A percentile compares a stretch with the other conserved stretches of the same genome.
Evolutionary conservation across 2,797 vertebrate species (phyloP).

Genomic region (Sebastes nivosus): DNA sequence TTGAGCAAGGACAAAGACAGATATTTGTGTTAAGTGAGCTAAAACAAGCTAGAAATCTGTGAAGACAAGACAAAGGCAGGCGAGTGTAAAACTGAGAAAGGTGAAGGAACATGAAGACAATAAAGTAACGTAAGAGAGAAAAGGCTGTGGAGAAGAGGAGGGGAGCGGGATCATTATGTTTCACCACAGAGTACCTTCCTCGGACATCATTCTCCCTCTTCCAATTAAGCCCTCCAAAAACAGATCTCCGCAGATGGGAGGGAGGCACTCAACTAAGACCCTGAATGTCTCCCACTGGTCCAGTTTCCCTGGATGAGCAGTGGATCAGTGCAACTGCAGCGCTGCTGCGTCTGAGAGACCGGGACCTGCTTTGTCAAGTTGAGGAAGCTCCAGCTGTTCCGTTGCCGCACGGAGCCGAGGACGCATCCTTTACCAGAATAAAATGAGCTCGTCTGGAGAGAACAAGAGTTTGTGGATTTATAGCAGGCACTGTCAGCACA

Average conservation of each 20-base stretch:
- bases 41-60: background rate
- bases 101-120: conserved; percentile 27
- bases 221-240: conserved; percentile 79
- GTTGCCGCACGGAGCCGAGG: conserved; percentile 48
- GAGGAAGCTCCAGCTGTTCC: conserved; percentile 67
- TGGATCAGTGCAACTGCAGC: conserved; percentile 60
- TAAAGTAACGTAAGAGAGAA: conserved; percentile 18
- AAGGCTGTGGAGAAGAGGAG: conserved; percentile 24
- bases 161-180: conserved; percentile 59
- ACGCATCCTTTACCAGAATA: conserved; percentile 53
- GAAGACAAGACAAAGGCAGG: background rate
- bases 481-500: conserved; percentile 37
- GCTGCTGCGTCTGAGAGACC: conserved; percentile 42
- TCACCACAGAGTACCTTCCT: conserved; percentile 51
- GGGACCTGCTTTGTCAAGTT: conserved; percentile 56
- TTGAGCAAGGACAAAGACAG: background rate
- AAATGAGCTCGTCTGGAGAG: conserved; percentile 58
- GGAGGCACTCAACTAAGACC: conserved; percentile 67
- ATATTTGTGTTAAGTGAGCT: background rate
- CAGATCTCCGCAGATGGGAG: conserved; percentile 59
- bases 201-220: conserved; percentile 64
- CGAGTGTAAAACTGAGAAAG: background rate
- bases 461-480: conserved; percentile 56
- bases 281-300: conserved; percentile 75
- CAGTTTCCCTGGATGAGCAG: conserved; percentile 77